Conservation (phyloP, 2,888 invertebrate species). For the Meghimatium bilineatum region DNA sequence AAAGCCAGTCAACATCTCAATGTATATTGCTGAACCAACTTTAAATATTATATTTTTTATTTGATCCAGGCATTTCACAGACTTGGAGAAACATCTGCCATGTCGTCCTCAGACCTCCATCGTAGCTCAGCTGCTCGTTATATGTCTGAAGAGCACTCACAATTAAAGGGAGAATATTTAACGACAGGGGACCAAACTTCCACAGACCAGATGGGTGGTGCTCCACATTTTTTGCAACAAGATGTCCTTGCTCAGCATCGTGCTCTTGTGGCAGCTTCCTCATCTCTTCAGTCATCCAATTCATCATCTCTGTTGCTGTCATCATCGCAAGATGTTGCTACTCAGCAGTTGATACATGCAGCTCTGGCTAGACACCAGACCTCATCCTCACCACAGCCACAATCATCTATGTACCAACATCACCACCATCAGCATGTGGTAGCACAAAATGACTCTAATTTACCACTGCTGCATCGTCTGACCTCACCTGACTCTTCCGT, state of each 20-base stretch:
- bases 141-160: constrained; percentile 31
- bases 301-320: constrained; percentile 42
- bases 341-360: constrained; percentile 45
- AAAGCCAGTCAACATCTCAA: too few relatives aligned
- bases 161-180: constrained; percentile 35
- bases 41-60: constrained; percentile 2
- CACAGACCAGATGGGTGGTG: constrained; percentile 26
- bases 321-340: constrained; percentile 42
- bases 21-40: too few relatives aligned
- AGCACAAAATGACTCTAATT: constrained; percentile 25
- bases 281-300: constrained; percentile 45
- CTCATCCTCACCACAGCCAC: constrained; percentile 25
- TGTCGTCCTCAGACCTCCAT: constrained; percentile 35
- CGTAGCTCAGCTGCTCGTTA: constrained; percentile 21
- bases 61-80: constrained; percentile 38
- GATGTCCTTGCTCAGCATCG: constrained; percentile 47
- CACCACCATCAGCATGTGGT: constrained; percentile 30
- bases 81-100: constrained; percentile 41
- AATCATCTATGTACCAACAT: constrained; percentile 25
- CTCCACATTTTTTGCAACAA: constrained; percentile 37
- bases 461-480: constrained; percentile 38
- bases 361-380: constrained; percentile 34
- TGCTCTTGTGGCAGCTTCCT: constrained; percentile 37
- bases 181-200: constrained; percentile 30
- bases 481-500: constrained; percentile 31